Base-by-base conservation (phyloP, 2,113 vertebrate genomes). In the Syrmaticus mikado region DNA sequence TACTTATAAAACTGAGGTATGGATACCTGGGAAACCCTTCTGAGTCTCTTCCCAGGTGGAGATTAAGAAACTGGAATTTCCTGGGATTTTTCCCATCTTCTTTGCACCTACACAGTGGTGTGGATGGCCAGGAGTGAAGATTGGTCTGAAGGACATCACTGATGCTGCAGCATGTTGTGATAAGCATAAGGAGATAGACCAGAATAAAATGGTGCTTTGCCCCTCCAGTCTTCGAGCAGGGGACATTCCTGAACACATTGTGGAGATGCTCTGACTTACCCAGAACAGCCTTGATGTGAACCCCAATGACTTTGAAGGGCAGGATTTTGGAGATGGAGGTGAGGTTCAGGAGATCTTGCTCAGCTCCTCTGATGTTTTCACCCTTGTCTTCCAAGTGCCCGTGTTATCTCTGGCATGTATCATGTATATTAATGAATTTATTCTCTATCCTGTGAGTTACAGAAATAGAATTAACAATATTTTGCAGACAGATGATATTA, bases 231-330 rank as follows among this genome's bases (percentile, higher is more conserved):
- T 27, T 27, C 38, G 32, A 45, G 9, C 10, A 2, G 11, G 27
- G n/a, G 28, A 28, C 2, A 1, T 30, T 71, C 24, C 52, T 2
- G 0, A 19, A 36, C 12, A 27, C 28, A 18, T 20, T 24, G 10
- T 10, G 36, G 28, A 17, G 75, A 3, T 34, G 41, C 41, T 38
- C 21, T 61, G 34, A 2, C 19, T 32, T 27, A 83, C 34, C 32
- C 14, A 30, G 12, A 40, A n/a, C 15, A 1, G 6, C 20, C n/a
- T 43, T 36, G 58, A n/a, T 9, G 1, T 5, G 41, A 41, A 36
- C 62, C 73, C 34, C 4, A 9, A 7, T 0, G 13, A 41, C n/a
- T 50, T 30, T 1, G 0, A 16, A 38, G 24, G 6, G 19, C 65
- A 19, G 30, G 22, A 8, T 11, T 52, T 21, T 5, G 25, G 61